These are phyloP conservation scores for Luperina testacea DNA, from an alignment of 2,888 invertebrate genomes.

Conservation along the genomic window DNA sequence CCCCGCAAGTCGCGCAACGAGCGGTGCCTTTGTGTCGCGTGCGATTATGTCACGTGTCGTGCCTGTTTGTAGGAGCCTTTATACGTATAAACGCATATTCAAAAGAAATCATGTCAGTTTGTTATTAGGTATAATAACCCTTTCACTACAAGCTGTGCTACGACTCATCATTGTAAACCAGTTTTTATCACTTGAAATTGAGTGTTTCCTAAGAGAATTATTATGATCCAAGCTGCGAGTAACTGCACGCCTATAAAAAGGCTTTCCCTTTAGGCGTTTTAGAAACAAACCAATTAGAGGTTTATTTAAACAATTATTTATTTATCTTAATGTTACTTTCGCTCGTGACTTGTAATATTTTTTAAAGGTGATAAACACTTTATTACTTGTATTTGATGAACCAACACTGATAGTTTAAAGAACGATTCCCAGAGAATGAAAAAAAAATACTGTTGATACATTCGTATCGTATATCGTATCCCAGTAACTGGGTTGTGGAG, in stretches of 20 bases:
- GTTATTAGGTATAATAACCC: not conserved
- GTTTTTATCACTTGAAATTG: slow-evolving; percentile 5
- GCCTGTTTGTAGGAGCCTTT: too few relatives aligned
- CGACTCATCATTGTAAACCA: not conserved
- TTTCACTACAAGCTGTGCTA: not conserved
- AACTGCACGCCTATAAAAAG: slow-evolving; percentile 2
- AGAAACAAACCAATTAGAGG: slow-evolving; percentile 21
- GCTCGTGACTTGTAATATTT: not conserved
- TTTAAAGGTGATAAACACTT: not conserved
- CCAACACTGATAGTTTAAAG: not conserved
- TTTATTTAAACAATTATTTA: slow-evolving; percentile 20
- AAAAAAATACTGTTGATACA: not conserved
- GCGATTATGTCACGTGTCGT: too few relatives aligned
- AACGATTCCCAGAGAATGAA: not conserved
- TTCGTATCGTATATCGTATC: not conserved
- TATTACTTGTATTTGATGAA: not conserved
- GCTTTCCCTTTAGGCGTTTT: slow-evolving; percentile 20
- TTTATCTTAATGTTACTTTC: slow-evolving; percentile 23
- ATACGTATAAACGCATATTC: not conserved
- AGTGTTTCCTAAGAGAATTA: not conserved
- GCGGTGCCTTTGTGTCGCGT: too few relatives aligned
- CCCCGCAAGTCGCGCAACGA: too few relatives aligned
- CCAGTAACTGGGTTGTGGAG: not conserved
- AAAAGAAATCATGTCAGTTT: not conserved
- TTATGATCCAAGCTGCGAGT: not conserved